These are phyloP conservation scores for Chiroxiphia lanceolata DNA, from an alignment of 2,797 vertebrate genomes.

Conservation along the genomic window DNA sequence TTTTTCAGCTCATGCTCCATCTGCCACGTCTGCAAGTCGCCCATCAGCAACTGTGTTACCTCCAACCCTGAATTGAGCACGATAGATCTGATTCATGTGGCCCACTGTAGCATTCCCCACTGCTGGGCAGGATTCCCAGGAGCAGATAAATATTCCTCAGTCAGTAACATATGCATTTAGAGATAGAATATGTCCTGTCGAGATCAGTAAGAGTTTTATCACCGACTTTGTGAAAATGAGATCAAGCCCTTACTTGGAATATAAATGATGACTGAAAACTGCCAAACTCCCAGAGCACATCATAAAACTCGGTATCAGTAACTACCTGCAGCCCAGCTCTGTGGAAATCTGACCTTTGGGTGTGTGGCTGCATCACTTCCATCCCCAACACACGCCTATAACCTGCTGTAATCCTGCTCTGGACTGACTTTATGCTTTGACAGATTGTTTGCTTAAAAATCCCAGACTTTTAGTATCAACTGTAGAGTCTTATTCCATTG, in stretches of 20 bases:
- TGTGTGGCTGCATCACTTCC: not conserved
- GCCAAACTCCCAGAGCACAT: not conserved
- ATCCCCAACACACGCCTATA: not conserved
- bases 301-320: not conserved
- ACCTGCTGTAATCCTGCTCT: not conserved
- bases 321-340: not conserved
- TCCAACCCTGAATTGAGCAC: rapidly evolving
- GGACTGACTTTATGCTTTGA: not conserved
- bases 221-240: not conserved
- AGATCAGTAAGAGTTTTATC: not conserved
- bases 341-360: not conserved
- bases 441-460: not conserved
- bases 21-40: not conserved
- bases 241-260: not conserved
- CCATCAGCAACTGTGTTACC: not conserved
- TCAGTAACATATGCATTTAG: not conserved
- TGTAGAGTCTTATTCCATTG: not conserved
- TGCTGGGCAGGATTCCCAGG: not conserved
- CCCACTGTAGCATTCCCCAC: not conserved
- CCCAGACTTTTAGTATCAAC: rapidly evolving
- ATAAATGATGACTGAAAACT: not conserved
- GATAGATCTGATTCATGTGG: not conserved
- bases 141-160: not conserved
- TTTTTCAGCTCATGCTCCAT: not conserved
- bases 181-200: not conserved